Percentiles rank a stretch among this genome's conserved stretches.
phyloP scores from a whole-genome alignment of 2,113 vertebrate species.

The Microtus pennsylvanicus region DNA sequence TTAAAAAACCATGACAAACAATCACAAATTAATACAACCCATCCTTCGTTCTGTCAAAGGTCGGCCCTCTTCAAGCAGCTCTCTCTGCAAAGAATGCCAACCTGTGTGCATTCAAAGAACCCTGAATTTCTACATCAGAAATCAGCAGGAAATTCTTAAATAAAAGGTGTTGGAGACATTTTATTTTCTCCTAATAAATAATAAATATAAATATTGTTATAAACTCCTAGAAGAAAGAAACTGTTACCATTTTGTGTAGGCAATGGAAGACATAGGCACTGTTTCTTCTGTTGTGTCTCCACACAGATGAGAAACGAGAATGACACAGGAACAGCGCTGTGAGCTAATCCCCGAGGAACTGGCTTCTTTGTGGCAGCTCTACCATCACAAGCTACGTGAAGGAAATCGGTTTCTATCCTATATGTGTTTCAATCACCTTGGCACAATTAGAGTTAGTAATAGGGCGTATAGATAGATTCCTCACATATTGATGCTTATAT shows the following conservation, averaged over 20 bases:
- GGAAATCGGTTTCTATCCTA: background rate
- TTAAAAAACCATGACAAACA: background rate
- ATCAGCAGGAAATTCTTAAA: conserved; percentile 25
- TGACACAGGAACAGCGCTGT: background rate
- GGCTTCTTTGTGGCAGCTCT: background rate
- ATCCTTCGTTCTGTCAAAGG: background rate
- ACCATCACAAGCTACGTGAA: background rate
- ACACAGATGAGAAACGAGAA: background rate
- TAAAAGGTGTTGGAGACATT: background rate
- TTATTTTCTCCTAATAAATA: conserved; percentile 32
- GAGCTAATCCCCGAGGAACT: background rate
- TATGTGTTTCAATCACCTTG: conserved; percentile 3
- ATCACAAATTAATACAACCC: background rate
- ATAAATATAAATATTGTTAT: background rate
- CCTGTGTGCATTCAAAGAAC: conserved; percentile 1
- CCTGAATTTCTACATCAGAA: conserved; percentile 15
- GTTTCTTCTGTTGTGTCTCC: background rate
- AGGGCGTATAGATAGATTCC: background rate
- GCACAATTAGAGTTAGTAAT: background rate
- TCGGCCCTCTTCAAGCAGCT: background rate
- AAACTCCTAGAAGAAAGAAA: background rate
- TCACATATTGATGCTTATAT: background rate
- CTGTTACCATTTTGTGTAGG: background rate
- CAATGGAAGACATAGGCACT: background rate
- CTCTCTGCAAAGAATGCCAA: background rate